Evolutionary conservation across 1,140 invertebrate species (phyloP).

Genomic region (Triops longicaudatus): DNA sequence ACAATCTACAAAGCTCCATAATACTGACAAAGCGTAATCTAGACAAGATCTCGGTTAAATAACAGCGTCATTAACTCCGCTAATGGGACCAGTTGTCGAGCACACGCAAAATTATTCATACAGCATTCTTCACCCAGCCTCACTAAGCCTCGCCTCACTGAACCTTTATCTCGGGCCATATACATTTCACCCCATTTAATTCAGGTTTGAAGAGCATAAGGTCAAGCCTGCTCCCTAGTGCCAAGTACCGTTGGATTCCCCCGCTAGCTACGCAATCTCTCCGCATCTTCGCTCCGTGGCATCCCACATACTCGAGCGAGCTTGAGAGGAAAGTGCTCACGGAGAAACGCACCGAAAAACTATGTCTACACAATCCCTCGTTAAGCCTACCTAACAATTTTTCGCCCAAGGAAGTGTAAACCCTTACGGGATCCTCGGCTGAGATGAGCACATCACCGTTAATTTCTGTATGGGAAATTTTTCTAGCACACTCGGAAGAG

Average conservation of each 20-base stretch:
- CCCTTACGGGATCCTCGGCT: background rate
- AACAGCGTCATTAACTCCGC: too few relatives aligned
- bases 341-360: background rate
- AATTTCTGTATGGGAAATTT: background rate
- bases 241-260: background rate
- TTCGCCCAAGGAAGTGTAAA: background rate
- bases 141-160: background rate
- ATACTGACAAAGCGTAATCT: too few relatives aligned
- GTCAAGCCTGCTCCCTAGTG: background rate
- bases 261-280: background rate
- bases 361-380: background rate
- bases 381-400: background rate
- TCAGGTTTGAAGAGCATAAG: slow-evolving; percentile 12
- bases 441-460: slow-evolving; percentile 4
- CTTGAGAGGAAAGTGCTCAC: background rate
- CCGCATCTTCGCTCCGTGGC: background rate
- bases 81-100: too few relatives aligned
- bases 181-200: background rate
- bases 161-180: background rate
- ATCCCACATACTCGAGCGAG: background rate
- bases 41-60: too few relatives aligned
- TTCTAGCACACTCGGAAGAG: background rate
- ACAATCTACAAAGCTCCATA: too few relatives aligned
- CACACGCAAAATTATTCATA: background rate
- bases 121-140: background rate